These are phyloP conservation scores for Istiophorus platypterus DNA, from an alignment of 2,113 vertebrate species.

Conservation along the genomic window DNA sequence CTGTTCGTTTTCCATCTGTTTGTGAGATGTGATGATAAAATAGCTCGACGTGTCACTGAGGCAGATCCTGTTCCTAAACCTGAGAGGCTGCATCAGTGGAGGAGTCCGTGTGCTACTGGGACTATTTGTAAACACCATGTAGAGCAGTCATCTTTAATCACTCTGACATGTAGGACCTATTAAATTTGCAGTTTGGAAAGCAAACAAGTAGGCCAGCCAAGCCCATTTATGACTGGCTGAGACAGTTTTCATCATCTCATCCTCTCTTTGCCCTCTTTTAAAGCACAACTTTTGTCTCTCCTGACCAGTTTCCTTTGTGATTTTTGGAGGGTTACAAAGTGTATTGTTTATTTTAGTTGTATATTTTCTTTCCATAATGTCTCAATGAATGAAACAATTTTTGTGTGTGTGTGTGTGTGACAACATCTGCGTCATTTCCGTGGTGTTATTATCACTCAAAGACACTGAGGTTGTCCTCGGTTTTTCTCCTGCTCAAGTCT, in stretches of 20 bases:
- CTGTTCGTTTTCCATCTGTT: neutral
- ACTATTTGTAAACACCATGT: conserved; percentile 65
- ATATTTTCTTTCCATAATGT: neutral
- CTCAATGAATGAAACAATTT: neutral
- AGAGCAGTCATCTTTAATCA: conserved; percentile 60
- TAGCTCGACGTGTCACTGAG: neutral
- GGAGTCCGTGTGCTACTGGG: conserved; percentile 7
- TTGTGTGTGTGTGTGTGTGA: neutral
- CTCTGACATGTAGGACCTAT: conserved; percentile 45
- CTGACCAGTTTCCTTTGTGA: neutral
- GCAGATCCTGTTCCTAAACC: conserved; percentile 14
- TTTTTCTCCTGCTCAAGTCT: neutral
- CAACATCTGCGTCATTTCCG: neutral
- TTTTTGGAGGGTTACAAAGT: neutral
- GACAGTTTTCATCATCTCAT: conserved; percentile 5
- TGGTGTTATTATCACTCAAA: neutral
- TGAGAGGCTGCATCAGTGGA: conserved; percentile 13
- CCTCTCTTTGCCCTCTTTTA: conserved; percentile 30
- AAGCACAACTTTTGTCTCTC: neutral
- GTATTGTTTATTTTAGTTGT: neutral
- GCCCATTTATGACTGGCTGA: conserved; percentile 36
- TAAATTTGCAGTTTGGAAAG: conserved; percentile 55
- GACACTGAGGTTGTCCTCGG: neutral
- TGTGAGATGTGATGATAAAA: neutral
- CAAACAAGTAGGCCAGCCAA: conserved; percentile 67